These are phyloP conservation scores for Actinernus sp. DNA, from an alignment of 92 coral and sea anemone species.

Conservation along the genomic window DNA sequence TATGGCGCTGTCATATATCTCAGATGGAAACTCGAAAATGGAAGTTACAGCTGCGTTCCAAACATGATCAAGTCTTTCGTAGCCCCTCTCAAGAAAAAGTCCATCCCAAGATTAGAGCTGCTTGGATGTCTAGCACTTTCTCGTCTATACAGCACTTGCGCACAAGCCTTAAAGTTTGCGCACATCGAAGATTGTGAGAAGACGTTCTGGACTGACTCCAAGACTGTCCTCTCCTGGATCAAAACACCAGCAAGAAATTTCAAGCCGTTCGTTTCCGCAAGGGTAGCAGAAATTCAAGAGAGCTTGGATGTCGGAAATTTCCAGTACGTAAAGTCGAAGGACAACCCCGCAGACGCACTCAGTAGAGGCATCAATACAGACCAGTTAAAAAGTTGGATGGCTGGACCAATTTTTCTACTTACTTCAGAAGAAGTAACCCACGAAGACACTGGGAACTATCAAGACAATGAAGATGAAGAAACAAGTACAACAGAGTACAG, in stretches of 20 bases:
- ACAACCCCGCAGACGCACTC: slow-evolving; percentile 66
- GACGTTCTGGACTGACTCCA: slow-evolving; percentile 66
- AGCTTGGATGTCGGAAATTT: slow-evolving; percentile 37
- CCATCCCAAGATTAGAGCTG: slow-evolving; percentile 66
- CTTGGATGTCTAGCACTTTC: slow-evolving; percentile 55
- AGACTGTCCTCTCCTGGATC: slow-evolving; percentile 67
- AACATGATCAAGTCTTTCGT: slow-evolving; percentile 61
- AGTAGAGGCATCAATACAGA: slow-evolving; percentile 34
- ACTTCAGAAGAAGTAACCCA: slow-evolving; percentile 15
- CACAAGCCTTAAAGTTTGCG: slow-evolving; percentile 44
- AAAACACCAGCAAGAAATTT: slow-evolving; percentile 54
- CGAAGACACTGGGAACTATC: no score
- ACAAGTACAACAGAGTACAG: not conserved
- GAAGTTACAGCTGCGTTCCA: slow-evolving; percentile 46
- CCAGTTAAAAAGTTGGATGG: slow-evolving; percentile 12
- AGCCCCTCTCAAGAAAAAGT: slow-evolving; percentile 63
- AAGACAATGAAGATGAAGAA: not conserved
- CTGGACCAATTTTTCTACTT: slow-evolving; percentile 28
- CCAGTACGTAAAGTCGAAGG: slow-evolving; percentile 33
- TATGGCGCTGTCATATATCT: slow-evolving; percentile 61
- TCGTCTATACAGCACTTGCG: slow-evolving; percentile 46
- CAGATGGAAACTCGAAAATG: slow-evolving; percentile 64
- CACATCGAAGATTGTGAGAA: slow-evolving; percentile 31
- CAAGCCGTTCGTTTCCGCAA: slow-evolving; percentile 64
- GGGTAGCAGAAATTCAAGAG: slow-evolving; percentile 71